A percentile compares a stretch with the other conserved stretches of the same genome.
Conservation (phyloP, 2,113 vertebrate species). For the Bubo blakistoni region DNA sequence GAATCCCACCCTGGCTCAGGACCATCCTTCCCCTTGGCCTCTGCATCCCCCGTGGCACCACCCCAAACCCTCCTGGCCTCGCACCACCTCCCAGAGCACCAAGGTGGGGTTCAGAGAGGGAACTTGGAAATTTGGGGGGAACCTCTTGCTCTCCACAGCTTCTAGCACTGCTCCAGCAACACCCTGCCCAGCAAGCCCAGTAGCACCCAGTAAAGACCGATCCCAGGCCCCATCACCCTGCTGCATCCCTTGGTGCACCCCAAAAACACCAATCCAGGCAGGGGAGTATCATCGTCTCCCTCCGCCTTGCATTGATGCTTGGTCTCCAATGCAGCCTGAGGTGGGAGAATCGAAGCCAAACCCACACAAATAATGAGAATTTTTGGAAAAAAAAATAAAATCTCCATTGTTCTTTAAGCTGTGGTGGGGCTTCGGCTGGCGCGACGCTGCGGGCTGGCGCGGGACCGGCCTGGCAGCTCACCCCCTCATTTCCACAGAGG, state of each 20-base stretch:
- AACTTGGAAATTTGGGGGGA: neutral
- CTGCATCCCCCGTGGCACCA: neutral
- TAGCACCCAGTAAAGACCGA: neutral
- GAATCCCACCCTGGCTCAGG: neutral
- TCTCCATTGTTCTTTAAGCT: neutral
- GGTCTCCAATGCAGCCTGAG: neutral
- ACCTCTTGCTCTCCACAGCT: neutral
- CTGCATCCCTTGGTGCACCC: neutral
- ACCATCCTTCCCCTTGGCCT: neutral
- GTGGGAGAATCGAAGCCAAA: neutral
- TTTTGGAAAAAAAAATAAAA: neutral
- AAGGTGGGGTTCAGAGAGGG: rapidly evolving
- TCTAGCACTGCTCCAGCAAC: neutral
- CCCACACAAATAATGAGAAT: neutral
- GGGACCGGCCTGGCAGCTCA: neutral
- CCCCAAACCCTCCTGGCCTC: neutral
- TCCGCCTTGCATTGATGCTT: neutral
- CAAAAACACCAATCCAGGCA: neutral
- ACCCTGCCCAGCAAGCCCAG: neutral
- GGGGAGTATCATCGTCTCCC: neutral
- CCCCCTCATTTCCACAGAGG: neutral
- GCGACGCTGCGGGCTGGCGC: neutral
- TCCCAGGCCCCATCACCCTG: neutral
- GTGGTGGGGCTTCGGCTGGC: neutral
- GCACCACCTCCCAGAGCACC: neutral